These are phyloP conservation scores for Microtus oregoni DNA, from an alignment of 2,113 vertebrate genomes.

Conservation along the genomic window DNA sequence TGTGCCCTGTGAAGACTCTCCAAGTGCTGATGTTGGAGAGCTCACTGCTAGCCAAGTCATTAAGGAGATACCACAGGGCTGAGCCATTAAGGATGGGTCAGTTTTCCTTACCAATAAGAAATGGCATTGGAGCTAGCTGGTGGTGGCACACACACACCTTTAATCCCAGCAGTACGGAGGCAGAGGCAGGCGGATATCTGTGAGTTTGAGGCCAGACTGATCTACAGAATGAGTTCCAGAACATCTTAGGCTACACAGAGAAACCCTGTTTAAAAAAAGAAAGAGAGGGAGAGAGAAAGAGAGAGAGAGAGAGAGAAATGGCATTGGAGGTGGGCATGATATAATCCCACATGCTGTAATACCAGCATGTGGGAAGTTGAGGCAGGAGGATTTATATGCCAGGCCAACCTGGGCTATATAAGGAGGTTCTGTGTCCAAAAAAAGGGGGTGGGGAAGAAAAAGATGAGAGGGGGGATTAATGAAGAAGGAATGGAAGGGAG, in stretches of 20 bases:
- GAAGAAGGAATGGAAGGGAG: too few relatives aligned
- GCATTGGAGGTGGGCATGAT: too few relatives aligned
- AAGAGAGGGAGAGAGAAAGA: too few relatives aligned
- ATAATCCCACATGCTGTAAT: background rate
- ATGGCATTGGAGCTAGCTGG: background rate
- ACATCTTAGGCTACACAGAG: too few relatives aligned
- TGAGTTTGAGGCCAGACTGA: too few relatives aligned
- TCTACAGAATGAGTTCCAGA: too few relatives aligned
- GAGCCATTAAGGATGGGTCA: background rate
- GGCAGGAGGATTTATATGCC: background rate
- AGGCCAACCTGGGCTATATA: background rate
- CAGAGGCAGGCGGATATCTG: too few relatives aligned
- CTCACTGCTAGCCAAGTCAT: background rate
- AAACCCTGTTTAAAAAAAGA: background rate
- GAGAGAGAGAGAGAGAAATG: too few relatives aligned
- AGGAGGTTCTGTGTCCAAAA: background rate
- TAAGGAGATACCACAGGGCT: background rate
- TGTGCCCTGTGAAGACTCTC: background rate
- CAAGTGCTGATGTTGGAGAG: background rate
- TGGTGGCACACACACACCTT: background rate
- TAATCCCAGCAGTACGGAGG: background rate
- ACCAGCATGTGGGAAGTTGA: background rate
- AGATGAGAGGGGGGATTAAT: too few relatives aligned
- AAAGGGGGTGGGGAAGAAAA: too few relatives aligned
- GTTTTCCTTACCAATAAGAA: slow-evolving; percentile 19